A percentile compares a stretch with the other conserved stretches of the same genome.
These are phyloP conservation scores for Dipodomys spectabilis DNA, from an alignment of 2,113 vertebrate species.

Conservation along the genomic window DNA sequence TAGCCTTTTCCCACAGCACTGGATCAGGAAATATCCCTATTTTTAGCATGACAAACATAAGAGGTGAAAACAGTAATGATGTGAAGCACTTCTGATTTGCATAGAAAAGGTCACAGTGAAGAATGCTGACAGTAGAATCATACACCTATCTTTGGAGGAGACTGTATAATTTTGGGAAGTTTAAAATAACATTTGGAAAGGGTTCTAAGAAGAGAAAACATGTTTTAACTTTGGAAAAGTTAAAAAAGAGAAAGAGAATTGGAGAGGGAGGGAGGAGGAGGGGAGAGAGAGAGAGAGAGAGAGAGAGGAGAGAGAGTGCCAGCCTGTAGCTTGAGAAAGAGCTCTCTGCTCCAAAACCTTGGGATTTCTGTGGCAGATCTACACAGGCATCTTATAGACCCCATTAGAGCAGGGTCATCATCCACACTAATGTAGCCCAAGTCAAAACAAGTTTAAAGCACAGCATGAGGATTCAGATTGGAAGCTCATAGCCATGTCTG, in stretches of 20 bases:
- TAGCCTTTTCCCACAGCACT: slow-evolving; percentile 38
- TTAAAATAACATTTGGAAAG: no score
- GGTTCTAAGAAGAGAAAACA: no score
- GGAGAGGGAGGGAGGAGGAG: background rate
- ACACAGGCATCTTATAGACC: no score
- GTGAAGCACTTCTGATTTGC: background rate
- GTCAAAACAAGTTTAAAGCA: background rate
- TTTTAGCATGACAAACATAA: slow-evolving; percentile 24
- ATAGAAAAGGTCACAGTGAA: no score
- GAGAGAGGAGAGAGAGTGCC: no score
- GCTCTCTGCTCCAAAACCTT: no score
- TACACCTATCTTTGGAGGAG: no score
- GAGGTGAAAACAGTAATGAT: slow-evolving; percentile 25
- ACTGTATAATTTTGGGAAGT: no score
- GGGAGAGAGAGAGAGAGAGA: no score
- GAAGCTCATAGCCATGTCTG: background rate
- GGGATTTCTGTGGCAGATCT: no score
- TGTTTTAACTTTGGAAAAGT: background rate
- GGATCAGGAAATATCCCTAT: slow-evolving; percentile 41
- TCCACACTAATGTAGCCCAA: background rate
- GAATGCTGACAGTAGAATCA: no score
- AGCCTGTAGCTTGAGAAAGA: background rate
- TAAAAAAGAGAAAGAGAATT: background rate
- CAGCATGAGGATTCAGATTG: background rate
- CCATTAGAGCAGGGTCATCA: background rate